Evolutionary conservation across 2,113 vertebrate genomes (phyloP).

Genomic region (Lycocorax pyrrhopterus): DNA sequence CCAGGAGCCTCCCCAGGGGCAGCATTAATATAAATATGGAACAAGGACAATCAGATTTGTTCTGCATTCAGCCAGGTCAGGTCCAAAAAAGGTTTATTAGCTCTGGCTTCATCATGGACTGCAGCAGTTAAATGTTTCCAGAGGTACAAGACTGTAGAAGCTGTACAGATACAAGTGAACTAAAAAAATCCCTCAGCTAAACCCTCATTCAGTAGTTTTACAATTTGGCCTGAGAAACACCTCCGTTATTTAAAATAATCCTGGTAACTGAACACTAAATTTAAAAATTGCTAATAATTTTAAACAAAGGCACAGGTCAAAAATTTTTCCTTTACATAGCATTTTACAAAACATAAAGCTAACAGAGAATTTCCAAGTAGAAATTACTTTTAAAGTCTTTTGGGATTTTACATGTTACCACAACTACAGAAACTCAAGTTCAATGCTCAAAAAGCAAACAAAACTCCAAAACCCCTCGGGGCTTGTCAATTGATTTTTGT

Average conservation of each 20-base stretch:
- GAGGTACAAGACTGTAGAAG: background rate
- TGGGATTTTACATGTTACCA: background rate
- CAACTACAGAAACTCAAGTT: background rate
- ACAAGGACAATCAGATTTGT: background rate
- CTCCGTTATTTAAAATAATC: background rate
- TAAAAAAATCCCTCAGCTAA: background rate
- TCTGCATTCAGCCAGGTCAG: background rate
- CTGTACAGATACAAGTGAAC: rapidly evolving
- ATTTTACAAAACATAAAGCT: background rate
- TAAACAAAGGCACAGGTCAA: background rate
- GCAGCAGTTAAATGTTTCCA: background rate
- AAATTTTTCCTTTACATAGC: background rate
- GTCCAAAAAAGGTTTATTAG: background rate
- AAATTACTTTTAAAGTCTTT: background rate
- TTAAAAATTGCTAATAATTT: background rate
- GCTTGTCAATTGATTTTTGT: background rate
- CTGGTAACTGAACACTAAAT: background rate
- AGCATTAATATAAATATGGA: background rate
- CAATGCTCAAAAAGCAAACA: background rate
- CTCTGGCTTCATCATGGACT: background rate
- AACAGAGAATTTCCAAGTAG: background rate
- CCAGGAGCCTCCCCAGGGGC: background rate
- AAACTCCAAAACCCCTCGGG: background rate
- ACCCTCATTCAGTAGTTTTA: background rate
- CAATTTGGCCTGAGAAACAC: background rate